These are phyloP conservation scores for Pocillopora verrucosa DNA, from an alignment of 64 coral and sea anemone genomes.

Conservation along the genomic window DNA sequence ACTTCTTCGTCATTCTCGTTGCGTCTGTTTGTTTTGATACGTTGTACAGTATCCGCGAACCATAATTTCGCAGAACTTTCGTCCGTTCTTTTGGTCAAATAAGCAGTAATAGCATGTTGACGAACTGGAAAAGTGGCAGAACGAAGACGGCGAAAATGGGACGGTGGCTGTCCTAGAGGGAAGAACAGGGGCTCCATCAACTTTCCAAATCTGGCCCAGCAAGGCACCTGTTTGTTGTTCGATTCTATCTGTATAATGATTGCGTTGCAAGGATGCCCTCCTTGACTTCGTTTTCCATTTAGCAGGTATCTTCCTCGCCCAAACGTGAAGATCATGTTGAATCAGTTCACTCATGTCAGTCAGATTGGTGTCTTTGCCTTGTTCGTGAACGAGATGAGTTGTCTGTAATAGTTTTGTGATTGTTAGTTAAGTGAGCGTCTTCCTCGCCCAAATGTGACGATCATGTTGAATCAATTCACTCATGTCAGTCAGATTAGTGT, in stretches of 20 bases:
- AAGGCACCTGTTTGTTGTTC: not conserved
- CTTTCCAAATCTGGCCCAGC: not conserved
- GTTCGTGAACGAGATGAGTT: no score
- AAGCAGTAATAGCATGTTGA: not conserved
- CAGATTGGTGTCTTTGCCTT: no score
- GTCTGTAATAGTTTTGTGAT: no score
- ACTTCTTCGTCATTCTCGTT: not conserved
- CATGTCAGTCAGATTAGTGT: no score
- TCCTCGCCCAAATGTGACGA: not conserved
- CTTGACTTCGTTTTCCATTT: not conserved
- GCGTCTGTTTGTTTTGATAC: not conserved
- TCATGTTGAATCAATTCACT: not conserved
- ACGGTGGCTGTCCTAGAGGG: not conserved
- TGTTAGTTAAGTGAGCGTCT: no score
- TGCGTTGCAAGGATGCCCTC: not conserved
- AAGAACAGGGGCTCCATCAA: not conserved
- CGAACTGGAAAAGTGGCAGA: not conserved
- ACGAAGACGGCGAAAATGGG: not conserved
- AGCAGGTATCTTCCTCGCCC: not conserved
- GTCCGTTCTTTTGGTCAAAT: not conserved
- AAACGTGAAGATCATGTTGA: not conserved
- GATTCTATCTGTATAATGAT: not conserved
- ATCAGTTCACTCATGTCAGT: not conserved
- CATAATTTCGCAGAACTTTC: constrained; percentile 30
- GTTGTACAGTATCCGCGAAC: not conserved